Percentiles rank a stretch among this genome's conserved stretches.
phyloP scores from a whole-genome alignment of 2,888 invertebrate genomes.

The Stenodema calcarata region DNA sequence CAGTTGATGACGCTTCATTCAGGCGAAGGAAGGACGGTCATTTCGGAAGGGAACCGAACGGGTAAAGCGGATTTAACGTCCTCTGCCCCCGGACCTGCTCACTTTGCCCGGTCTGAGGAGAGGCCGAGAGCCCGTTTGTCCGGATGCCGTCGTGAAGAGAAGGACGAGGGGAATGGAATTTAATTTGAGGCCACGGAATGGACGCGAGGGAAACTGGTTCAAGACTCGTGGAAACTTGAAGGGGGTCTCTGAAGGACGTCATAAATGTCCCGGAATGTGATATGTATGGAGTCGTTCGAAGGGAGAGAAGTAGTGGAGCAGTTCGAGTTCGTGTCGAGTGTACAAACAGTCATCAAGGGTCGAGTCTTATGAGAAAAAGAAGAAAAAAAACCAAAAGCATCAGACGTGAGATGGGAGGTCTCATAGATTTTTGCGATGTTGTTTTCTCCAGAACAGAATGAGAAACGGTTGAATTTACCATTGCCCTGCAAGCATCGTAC shows the following conservation, averaged over 20 bases:
- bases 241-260: not conserved
- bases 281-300: not conserved
- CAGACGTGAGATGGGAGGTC: too few relatives aligned
- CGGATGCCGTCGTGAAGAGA: not conserved
- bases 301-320: not conserved
- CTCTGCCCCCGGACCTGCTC: not conserved
- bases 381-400: too few relatives aligned
- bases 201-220: not conserved
- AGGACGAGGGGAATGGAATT: not conserved
- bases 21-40: not conserved
- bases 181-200: not conserved
- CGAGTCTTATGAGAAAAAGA: not conserved
- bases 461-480: too few relatives aligned
- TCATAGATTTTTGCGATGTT: too few relatives aligned
- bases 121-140: not conserved
- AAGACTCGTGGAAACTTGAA: not conserved
- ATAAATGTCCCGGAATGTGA: slow-evolving; percentile 3
- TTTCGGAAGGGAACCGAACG: not conserved
- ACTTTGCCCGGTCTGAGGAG: not conserved
- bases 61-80: slow-evolving; percentile 17
- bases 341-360: not conserved
- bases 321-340: not conserved
- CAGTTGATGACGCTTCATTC: slow-evolving; percentile 6
- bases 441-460: too few relatives aligned
- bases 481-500: too few relatives aligned